Evolutionary conservation across 2,888 invertebrate genomes (phyloP), one percentile per base, ranked within the genome.

Genomic region (Caenorhabditis japonica): DNA sequence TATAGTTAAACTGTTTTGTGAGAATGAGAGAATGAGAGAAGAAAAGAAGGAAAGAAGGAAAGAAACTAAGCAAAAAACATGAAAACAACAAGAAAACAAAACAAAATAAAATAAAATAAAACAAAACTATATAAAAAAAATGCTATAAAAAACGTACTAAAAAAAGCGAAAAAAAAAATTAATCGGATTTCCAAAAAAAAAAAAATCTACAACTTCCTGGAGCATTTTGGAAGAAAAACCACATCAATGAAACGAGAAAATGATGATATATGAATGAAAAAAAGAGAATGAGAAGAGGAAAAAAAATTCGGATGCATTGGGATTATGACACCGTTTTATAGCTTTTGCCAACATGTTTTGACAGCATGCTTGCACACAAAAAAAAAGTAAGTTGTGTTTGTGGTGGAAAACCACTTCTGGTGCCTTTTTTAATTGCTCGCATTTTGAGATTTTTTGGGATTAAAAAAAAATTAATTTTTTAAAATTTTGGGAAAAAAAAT

Each of bases 321-420:
- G 64, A 64, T 64, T 64, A 64, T 64, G 64, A 64, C 64, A 64
- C 64, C 49, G 34, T 49, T 56, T 56, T 49, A 64, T 56, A 38
- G 56, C 55, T 30, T 10, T 38, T 38, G 8, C n/a, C 19, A 17
- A n/a, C 33, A 34, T 43, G 8, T 43, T 43, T 23, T 23, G 15
- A 8, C 33, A 10, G 33, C 7, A 33, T 39, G 13, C 15, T 13
- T 19, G 10, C 23, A 21, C 13, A 13, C 4, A 19, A 13, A n/a
- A 36, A 36, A 2, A 15, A 23, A 36, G 36, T 4, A 51, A 51
- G 13, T 34, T 19, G 25, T 55, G 43, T 43, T 33, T 52, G 25
- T 25, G 27, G 15, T 17, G n/a, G 12, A 15, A 39, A 3, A 5
- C 36, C 10, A 3, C 3, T 36, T 12, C n/a, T n/a, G n/a, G n/a